Base-by-base conservation (phyloP, 2,888 invertebrate genomes). In the Saturnia pavonia region DNA sequence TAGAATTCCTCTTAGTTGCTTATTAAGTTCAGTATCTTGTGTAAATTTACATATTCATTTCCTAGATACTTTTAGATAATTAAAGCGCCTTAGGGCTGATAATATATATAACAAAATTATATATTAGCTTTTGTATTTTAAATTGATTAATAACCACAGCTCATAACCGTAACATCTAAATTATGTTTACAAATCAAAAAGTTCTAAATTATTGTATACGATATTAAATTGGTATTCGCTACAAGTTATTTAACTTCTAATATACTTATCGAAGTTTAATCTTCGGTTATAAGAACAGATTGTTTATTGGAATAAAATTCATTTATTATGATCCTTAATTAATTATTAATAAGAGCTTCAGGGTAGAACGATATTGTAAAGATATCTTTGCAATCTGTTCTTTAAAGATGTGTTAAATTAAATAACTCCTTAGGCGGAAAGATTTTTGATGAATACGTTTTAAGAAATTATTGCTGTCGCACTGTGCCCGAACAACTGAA, bases 11-110 rank as follows among this genome's bases (percentile, higher is more conserved):
- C 63, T 63, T 40, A 63, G 63, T 40, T n/a, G 40, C 65, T 40
- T 65, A 65, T 40, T 65, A 65, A n/a, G 40, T 65, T 65, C 40
- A 2, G 40, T 40, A 40, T 65, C 40, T 65, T 40, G 19, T 11
- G 19, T 40, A 65, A 65, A 65, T 65, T 65, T 65, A 65, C 65
- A 65, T 65, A 65, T 65, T 19, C 40, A 65, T 65, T 40, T n/a
- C 16, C 19, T 40, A 71, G 40, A 40, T 65, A 40, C 65, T 65
- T 65, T 65, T 65, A 40, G 65, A 34, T n/a, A 7, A 65, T 34
- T 19, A 25, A 40, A 34, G 40, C 9, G 16, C 7, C 19, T 65
- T 65, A 11, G 22, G 43, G n/a, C 4, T n/a, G 6, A 16, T 25
- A n/a, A 40, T 40, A 65, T 40, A 11, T 65, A 9, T 2, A 65